A percentile compares a stretch with the other conserved stretches of the same genome.
Conservation (phyloP, 2,888 invertebrate genomes). For the Cantharis lateralis region DNA sequence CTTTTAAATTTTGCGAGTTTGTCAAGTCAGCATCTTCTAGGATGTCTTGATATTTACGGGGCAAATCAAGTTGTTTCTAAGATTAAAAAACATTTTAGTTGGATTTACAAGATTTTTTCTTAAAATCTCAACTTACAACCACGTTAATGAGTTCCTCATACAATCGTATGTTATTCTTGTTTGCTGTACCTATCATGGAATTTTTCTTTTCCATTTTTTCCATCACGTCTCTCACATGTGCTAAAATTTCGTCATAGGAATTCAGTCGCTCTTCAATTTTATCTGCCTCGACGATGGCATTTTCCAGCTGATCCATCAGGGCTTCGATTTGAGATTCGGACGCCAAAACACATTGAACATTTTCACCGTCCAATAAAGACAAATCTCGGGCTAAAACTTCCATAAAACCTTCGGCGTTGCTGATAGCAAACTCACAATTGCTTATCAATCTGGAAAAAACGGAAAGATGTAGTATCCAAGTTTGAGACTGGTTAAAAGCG, state of each 20-base stretch:
- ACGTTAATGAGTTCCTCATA: conserved; percentile 78
- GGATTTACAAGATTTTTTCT: conserved; percentile 8
- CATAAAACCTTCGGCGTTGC: conserved; percentile 80
- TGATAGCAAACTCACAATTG: conserved; percentile 85
- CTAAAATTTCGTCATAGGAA: conserved; percentile 78
- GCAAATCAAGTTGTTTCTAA: conserved; percentile 72
- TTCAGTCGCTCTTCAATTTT: conserved; percentile 74
- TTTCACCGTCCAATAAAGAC: conserved; percentile 85
- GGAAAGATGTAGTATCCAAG: background rate
- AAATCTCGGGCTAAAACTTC: conserved; percentile 83
- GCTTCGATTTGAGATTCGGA: conserved; percentile 80
- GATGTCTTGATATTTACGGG: conserved; percentile 67
- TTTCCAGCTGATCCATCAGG: conserved; percentile 79
- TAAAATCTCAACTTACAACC: conserved; percentile 63
- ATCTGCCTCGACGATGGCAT: conserved; percentile 76
- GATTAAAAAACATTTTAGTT: conserved; percentile 30
- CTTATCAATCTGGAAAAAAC: conserved; percentile 72
- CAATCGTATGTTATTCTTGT: conserved; percentile 81
- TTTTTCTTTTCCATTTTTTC: conserved; percentile 92
- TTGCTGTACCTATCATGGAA: conserved; percentile 82
- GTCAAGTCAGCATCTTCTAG: conserved; percentile 76
- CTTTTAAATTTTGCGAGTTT: conserved; percentile 63
- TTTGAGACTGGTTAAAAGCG: too few relatives aligned
- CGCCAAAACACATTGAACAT: conserved; percentile 90
- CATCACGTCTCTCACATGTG: conserved; percentile 86